phyloP scores from a whole-genome alignment of 2,888 invertebrate genomes.

The Tachina grossa region DNA sequence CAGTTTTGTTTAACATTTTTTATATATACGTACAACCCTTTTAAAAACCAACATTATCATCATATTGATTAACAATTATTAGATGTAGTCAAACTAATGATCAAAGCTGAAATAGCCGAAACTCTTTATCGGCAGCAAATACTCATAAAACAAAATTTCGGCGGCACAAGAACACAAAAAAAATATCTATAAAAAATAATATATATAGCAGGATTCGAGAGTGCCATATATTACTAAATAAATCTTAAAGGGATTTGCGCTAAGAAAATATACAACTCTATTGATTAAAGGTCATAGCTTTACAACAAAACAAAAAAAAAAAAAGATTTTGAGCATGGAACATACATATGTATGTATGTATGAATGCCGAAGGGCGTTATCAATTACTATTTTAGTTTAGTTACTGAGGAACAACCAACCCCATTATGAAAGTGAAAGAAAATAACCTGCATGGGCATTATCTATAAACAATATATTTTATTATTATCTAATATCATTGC shows the following conservation, averaged over 20 bases:
- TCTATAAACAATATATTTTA: constrained; percentile 58
- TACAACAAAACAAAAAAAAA: background rate
- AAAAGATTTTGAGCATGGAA: too few species aligned
- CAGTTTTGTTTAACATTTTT: background rate
- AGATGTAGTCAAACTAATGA: constrained; percentile 17
- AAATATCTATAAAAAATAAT: background rate
- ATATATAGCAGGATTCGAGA: constrained; percentile 15
- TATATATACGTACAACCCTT: background rate
- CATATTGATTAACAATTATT: constrained; percentile 61
- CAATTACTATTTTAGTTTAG: constrained; percentile 12
- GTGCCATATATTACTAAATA: constrained; percentile 55
- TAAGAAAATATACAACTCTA: constrained; percentile 17
- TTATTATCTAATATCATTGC: constrained; percentile 62
- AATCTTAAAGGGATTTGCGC: constrained; percentile 24
- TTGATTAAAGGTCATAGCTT: constrained; percentile 2
- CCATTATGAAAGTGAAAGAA: constrained; percentile 23
- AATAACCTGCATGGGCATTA: constrained; percentile 40
- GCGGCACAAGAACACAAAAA: constrained; percentile 39
- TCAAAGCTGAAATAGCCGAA: constrained; percentile 62
- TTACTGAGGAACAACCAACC: background rate
- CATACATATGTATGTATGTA: too few species aligned
- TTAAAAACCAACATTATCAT: background rate
- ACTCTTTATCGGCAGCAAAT: constrained; percentile 7
- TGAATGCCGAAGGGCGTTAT: constrained; percentile 50
- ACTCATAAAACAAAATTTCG: constrained; percentile 27